Evolutionary conservation across 2,888 invertebrate genomes (phyloP).

Genomic region (Andricus curvator): DNA sequence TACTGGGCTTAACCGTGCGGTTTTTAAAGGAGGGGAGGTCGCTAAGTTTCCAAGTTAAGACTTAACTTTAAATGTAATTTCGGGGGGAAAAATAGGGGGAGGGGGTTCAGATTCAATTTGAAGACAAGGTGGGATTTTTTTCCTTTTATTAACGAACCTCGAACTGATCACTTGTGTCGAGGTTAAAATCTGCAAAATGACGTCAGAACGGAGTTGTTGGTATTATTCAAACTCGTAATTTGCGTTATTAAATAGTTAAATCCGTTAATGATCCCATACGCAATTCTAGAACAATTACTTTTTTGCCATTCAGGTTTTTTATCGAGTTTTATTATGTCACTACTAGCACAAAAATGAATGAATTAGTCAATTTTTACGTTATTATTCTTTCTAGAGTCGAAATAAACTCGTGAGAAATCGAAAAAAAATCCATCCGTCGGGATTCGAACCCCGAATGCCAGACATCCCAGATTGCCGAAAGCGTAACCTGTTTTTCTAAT

Average conservation of each 20-base stretch:
- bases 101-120: not conserved
- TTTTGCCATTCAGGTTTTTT: not conserved
- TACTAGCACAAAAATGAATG: not conserved
- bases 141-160: slow-evolving; percentile 3
- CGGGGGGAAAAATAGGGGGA: not conserved
- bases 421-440: too few species aligned
- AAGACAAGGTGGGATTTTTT: not conserved
- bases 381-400: too few species aligned
- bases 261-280: not conserved
- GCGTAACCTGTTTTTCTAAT: too few species aligned
- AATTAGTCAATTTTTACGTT: too few species aligned
- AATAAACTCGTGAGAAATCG: too few species aligned
- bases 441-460: too few species aligned
- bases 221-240: slow-evolving; percentile 14
- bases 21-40: slow-evolving; percentile 15
- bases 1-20: not conserved
- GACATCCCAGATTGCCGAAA: too few species aligned
- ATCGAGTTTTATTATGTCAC: not conserved
- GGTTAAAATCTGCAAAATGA: slow-evolving; percentile 27
- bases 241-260: slow-evolving; percentile 27
- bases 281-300: slow-evolving; percentile 26
- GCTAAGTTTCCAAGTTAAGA: slow-evolving; percentile 22
- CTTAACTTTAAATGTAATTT: slow-evolving; percentile 16
- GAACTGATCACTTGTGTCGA: slow-evolving; percentile 25
- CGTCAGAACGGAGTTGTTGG: not conserved